Evolutionary conservation across 2,888 invertebrate genomes (phyloP).

Genomic region (Tetragonisca angustula): DNA sequence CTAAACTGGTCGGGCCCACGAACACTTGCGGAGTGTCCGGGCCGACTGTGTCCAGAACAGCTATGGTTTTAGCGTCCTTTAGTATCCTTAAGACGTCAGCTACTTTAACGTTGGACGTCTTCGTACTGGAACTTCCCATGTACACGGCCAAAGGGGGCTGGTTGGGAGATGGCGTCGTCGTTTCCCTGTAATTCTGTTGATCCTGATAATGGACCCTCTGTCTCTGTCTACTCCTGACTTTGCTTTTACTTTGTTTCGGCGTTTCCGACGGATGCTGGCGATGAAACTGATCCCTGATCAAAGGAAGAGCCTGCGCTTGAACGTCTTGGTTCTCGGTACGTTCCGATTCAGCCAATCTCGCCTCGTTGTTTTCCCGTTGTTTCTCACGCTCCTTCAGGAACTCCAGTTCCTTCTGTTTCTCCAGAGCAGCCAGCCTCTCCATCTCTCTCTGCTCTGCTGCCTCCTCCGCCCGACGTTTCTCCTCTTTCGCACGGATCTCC

Average conservation of each 20-base stretch:
- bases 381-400: slow-evolving; percentile 69
- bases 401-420: slow-evolving; percentile 75
- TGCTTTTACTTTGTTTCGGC: slow-evolving; percentile 57
- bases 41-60: slow-evolving; percentile 90
- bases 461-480: slow-evolving; percentile 68
- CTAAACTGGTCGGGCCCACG: slow-evolving; percentile 91
- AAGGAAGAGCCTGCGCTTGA: slow-evolving; percentile 67
- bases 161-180: slow-evolving; percentile 86
- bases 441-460: slow-evolving; percentile 70
- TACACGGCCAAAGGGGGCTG: slow-evolving; percentile 94
- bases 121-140: slow-evolving; percentile 85
- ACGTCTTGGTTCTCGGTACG: slow-evolving; percentile 28
- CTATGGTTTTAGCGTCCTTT: slow-evolving; percentile 89
- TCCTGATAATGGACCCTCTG: slow-evolving; percentile 60
- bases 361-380: slow-evolving; percentile 63
- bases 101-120: slow-evolving; percentile 86
- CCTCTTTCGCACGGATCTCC: slow-evolving; percentile 75
- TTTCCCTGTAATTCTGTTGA: slow-evolving; percentile 57
- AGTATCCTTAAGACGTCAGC: slow-evolving; percentile 89
- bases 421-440: slow-evolving; percentile 67
- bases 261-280: slow-evolving; percentile 75
- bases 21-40: slow-evolving; percentile 91
- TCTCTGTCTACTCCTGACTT: slow-evolving; percentile 51
- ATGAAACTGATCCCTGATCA: slow-evolving; percentile 70
- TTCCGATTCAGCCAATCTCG: not conserved